A percentile compares a stretch with the other conserved stretches of the same genome.
Conservation (phyloP, 1,140 invertebrate species). For the Temnothorax nylanderi region DNA sequence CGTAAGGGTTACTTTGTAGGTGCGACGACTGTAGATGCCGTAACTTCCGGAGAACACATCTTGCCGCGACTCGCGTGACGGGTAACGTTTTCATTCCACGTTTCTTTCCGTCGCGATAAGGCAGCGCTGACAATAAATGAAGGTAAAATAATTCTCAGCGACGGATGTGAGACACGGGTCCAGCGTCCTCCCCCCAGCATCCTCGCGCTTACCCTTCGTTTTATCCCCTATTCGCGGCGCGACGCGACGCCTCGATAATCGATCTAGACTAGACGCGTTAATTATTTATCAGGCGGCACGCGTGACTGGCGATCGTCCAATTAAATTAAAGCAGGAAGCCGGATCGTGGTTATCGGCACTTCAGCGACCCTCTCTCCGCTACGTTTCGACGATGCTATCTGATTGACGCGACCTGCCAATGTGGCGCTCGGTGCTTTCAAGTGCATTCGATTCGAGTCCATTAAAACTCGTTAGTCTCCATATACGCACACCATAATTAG, state of each 20-base stretch:
- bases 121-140: conserved; percentile 5
- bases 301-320: conserved; percentile 77
- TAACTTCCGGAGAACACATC: conserved; percentile 41
- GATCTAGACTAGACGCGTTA: conserved; percentile 76
- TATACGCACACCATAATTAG: conserved; percentile 71
- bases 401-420: conserved; percentile 76
- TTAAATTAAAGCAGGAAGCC: conserved; percentile 79
- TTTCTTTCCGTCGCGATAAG: conserved; percentile 40
- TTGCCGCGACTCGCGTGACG: conserved; percentile 30
- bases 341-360: conserved; percentile 74
- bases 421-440: conserved; percentile 61
- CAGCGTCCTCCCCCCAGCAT: neutral
- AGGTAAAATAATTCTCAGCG: conserved; percentile 26
- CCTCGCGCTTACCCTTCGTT: neutral
- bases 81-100: conserved; percentile 28
- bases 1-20: conserved; percentile 18
- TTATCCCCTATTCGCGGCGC: conserved; percentile 29
- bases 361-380: conserved; percentile 68
- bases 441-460: conserved; percentile 69
- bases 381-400: conserved; percentile 71
- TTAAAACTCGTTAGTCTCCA: conserved; percentile 72
- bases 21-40: conserved; percentile 23
- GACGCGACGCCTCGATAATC: conserved; percentile 73
- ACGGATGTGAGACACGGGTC: neutral
- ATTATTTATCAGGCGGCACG: conserved; percentile 79